These are phyloP conservation scores for Epiblema foenella DNA, from an alignment of 2,888 invertebrate species.

Conservation along the genomic window DNA sequence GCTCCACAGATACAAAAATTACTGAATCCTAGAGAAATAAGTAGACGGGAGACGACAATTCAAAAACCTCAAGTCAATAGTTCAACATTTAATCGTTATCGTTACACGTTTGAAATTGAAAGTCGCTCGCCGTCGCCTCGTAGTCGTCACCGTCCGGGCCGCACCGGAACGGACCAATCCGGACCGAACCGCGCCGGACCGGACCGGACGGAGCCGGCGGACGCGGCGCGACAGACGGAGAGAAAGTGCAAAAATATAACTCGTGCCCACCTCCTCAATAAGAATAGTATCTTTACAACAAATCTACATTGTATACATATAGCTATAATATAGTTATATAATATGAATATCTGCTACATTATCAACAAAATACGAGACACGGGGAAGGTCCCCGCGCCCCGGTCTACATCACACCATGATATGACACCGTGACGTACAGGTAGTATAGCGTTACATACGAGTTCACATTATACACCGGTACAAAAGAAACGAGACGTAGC, in stretches of 20 bases:
- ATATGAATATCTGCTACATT: constrained; percentile 60
- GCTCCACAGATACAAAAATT: neutral
- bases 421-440: constrained; percentile 68
- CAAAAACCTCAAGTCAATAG: constrained; percentile 57
- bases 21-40: neutral
- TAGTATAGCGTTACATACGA: constrained; percentile 51
- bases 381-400: constrained; percentile 38
- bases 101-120: constrained; percentile 71
- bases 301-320: constrained; percentile 64
- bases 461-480: constrained; percentile 45
- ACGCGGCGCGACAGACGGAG: constrained; percentile 37
- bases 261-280: constrained; percentile 43
- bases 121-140: constrained; percentile 49
- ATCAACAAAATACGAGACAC: constrained; percentile 62
- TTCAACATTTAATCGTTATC: constrained; percentile 78
- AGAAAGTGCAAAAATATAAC: constrained; percentile 75
- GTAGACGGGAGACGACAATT: neutral
- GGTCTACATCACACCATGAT: constrained; percentile 74
- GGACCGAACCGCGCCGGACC: constrained; percentile 5
- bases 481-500: constrained; percentile 45
- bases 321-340: constrained; percentile 56
- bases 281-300: constrained; percentile 54
- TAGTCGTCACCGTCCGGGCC: constrained; percentile 17
- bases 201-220: constrained; percentile 30
- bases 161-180: neutral